Base-by-base conservation (phyloP, 2,797 vertebrate species). In the Enteromius radiatus region DNA sequence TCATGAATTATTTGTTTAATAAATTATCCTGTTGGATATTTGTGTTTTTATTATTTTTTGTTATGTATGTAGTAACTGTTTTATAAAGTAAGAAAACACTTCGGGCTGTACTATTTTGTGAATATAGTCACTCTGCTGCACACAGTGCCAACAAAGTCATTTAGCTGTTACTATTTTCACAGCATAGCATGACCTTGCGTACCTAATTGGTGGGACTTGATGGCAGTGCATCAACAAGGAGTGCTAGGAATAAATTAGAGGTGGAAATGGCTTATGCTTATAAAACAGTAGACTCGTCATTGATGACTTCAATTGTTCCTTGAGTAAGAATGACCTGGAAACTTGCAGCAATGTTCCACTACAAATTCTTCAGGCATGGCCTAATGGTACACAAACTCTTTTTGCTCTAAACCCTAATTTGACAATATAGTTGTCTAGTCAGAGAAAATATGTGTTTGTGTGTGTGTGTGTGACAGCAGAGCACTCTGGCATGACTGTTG, bases 401-500 rank as follows among this genome's bases (percentile, higher is more conserved):
- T 70, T 45, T 80, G 23, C 19, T 64, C 56, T 52, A 64, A 56
- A 81, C 65, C 41, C 47, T 69, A 74, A 36, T 71, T 80, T 80
- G 41, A 75, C 47, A 67, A 36, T 76, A 41, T 75, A 74, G 78
- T 38, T 69, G 63, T 47, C 45, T 31, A 47, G 77, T 75, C n/a
- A 33, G 49, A 61, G 75, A 73, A 76, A 73, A 45, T 43, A 28
- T 38, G 52, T 63, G 83, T 45, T 43, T 36, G 76, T 17, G n/a
- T 23, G 28, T 52, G 56, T 61, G 78, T 38, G 80, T 78, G 84
- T 49, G 74, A 80, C 83, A 71, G 85, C 85, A 86, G 83, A 45
- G 85, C 81, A 82, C 76, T 86, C 84, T 88, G 86, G 82, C 78
- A 23, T 89, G 84, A 86, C 85, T 82, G 82, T 83, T 89, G 89